phyloP scores from a whole-genome alignment of 1,140 invertebrate species.

The Chironomus tepperi region DNA sequence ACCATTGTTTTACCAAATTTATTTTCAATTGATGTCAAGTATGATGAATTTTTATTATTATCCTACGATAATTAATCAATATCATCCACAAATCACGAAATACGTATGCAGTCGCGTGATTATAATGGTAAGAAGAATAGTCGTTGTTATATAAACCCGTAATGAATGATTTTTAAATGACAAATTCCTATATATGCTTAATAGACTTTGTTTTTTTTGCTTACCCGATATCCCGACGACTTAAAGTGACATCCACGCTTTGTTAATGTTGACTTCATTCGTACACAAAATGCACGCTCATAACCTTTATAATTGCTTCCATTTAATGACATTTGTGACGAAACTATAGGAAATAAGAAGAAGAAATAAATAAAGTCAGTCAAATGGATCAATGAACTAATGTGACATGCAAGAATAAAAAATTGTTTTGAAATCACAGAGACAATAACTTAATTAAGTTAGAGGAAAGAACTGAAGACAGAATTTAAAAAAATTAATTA shows the following conservation, averaged over 20 bases:
- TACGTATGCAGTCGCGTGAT: too few relatives aligned
- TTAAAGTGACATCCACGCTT: constrained; percentile 97
- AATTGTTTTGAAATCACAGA: background rate
- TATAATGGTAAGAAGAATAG: too few relatives aligned
- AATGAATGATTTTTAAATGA: background rate
- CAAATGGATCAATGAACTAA: constrained; percentile 25
- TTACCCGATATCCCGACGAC: constrained; percentile 94
- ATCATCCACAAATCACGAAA: too few relatives aligned
- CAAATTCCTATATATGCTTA: too few relatives aligned
- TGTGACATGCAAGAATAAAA: background rate
- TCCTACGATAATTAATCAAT: too few relatives aligned
- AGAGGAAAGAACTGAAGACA: too few relatives aligned
- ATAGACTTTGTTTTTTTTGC: too few relatives aligned
- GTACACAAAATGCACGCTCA: constrained; percentile 86
- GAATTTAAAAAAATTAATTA: too few relatives aligned
- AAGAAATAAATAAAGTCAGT: constrained; percentile 28
- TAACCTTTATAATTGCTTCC: constrained; percentile 73
- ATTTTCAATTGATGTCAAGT: too few relatives aligned
- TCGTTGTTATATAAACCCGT: background rate
- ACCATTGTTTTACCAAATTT: too few relatives aligned
- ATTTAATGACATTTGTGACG: constrained; percentile 73
- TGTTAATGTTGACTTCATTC: constrained; percentile 96
- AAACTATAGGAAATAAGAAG: constrained; percentile 50
- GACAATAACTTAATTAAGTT: constrained; percentile 22
- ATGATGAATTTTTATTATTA: too few relatives aligned